Base-by-base conservation (phyloP, 1,140 invertebrate species). In the Cyrtorhinus lividipennis region DNA sequence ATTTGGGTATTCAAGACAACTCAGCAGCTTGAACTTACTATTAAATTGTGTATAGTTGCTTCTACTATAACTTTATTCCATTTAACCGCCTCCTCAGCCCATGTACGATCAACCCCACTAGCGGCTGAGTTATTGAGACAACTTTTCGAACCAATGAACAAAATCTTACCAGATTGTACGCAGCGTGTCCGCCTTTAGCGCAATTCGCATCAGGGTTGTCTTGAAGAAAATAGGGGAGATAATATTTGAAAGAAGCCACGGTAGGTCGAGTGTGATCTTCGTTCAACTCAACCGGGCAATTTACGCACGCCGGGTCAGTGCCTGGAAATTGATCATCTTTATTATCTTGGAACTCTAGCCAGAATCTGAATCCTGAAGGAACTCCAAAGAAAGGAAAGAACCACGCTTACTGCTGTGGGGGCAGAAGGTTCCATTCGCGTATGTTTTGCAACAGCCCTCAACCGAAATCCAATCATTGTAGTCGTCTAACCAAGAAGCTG, bases 401-500 rank as follows among this genome's bases (percentile, higher is more conserved):
- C 5, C 30, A 38, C 30, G 53, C 63, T 60, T 63, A 65, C 64
- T 30, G 24, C 45, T 67, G 69, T 84, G 81, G 18, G 85, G 86
- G 74, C 87, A 90, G 71, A 88, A 89, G 27, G 78, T 80, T 64
- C 73, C 72, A 72, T 83, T 81, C 0, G 70, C 76, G 63, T 79
- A 79, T 70, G 77, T 81, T 69, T 85, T 88, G 69, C 87, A 90
- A 10, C 67, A 67, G 26, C 65, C 59, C 1, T 71, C 24, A 12
- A 77, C 68, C 1, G 70, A 69, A 0, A 82, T 74, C 96, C 96
- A 99, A 74, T 90, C 89, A 67, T 95, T 83, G 74, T 94, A 99
- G 75, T 98, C 95, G 72, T 99, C 96, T 56, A 99, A 70, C 96
- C 96, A 99, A 48, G 90, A 94, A 18, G 85, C 84, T 1, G 92